Conservation (phyloP, 2,113 vertebrate species). For the Microcebus lehilahytsara region DNA sequence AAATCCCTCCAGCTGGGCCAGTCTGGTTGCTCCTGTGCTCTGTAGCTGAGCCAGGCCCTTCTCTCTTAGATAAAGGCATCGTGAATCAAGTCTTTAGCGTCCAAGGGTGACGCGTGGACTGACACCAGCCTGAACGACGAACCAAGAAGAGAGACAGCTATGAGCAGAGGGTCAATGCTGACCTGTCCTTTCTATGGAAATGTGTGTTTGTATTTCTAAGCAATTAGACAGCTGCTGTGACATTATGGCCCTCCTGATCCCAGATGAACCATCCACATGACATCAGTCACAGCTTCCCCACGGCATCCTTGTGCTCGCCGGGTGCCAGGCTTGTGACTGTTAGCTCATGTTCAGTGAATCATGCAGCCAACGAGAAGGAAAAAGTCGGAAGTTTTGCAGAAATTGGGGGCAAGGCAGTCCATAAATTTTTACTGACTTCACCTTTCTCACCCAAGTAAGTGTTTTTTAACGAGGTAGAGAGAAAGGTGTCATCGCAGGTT, state of each 20-base stretch:
- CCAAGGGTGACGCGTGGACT: background rate
- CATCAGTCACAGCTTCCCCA: background rate
- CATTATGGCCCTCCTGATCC: background rate
- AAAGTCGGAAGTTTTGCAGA: slow-evolving; percentile 10
- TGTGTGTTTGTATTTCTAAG: background rate
- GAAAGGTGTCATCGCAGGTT: slow-evolving; percentile 34
- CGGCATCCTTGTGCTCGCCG: background rate
- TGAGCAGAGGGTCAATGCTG: background rate
- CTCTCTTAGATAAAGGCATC: background rate
- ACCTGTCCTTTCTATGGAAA: background rate
- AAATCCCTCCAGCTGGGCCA: background rate
- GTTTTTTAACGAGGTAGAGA: background rate
- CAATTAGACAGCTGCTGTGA: background rate
- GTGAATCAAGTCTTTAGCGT: background rate
- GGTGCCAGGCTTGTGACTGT: background rate
- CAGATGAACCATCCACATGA: background rate
- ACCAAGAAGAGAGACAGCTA: background rate
- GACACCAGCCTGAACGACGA: background rate
- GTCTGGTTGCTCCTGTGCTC: background rate
- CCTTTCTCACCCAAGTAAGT: slow-evolving; percentile 43
- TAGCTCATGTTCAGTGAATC: background rate
- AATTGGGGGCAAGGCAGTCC: slow-evolving; percentile 41
- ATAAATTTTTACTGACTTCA: slow-evolving; percentile 46
- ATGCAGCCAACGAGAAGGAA: background rate
- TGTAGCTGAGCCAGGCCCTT: background rate